Evolutionary conservation across 1,140 invertebrate genomes (phyloP), one percentile per base, ranked within the genome.

Genomic region (Eumaeus atala): DNA sequence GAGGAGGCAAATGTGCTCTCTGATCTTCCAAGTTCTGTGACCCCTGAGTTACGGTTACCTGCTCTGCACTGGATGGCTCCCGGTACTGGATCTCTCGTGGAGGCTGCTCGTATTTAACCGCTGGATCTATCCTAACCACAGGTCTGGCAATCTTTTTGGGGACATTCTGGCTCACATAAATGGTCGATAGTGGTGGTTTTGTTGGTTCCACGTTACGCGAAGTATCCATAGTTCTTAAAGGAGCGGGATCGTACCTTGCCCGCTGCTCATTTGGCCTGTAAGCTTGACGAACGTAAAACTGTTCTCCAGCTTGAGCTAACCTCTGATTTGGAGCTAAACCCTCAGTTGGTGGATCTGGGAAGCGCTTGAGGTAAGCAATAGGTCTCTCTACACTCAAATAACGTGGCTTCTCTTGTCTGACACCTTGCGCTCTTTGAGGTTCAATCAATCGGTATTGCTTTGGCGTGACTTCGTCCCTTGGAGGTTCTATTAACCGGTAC

Each of bases 1-100:
- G 85, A 37, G 87, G 84, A 61, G 87, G 87, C 28, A 89, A 62
- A 38, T 75, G 79, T 5, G 78, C 64, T 55, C 79, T 65, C 52
- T 79, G 79, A 9, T 83, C 73, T 9, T 83, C 76, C 16, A 76
- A 58, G 34, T 28, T 74, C 51, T 72, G 67, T 6, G 58, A 54
- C 37, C 70, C 61, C 47, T 69, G 72, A 36, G 69, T 67, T 16
- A 65, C 12, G 37, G 56, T 62, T 2, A 58, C 62, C 62, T 68
- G 72, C 9, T 72, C 67, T 34, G 54, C 61, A 58, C 60, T 70
- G 44, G 33, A 63, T 42, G 54, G 67, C 44, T 78, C 77, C 49
- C 68, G 42, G 40, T 65, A 72, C 17, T 74, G 71, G 1, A 64
- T 50, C 9, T 78, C 67, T 58, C 67, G 63, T 8, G 55, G 48